phyloP scores from a whole-genome alignment of 1,140 invertebrate species.

The Zaprionus taronus region DNA sequence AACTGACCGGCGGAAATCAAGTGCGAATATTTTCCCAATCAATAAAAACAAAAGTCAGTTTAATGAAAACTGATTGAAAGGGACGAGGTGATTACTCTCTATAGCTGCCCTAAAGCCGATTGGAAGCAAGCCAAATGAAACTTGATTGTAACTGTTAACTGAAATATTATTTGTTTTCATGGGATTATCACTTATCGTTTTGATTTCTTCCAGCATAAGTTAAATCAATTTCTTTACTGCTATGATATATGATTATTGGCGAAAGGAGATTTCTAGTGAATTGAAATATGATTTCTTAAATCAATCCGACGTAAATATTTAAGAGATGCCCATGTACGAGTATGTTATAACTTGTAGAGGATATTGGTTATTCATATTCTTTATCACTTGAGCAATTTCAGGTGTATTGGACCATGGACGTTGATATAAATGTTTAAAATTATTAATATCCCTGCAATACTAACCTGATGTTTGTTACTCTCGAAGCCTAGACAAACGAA shows the following conservation, averaged over 20 bases:
- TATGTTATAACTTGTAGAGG: too few species aligned
- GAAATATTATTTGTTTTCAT: conserved; percentile 1
- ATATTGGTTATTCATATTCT: too few species aligned
- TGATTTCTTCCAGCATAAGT: background rate
- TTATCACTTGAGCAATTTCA: too few species aligned
- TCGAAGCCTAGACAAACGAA: too few species aligned
- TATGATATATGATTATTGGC: too few species aligned
- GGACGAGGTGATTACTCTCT: background rate
- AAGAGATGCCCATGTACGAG: too few species aligned
- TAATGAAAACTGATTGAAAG: background rate
- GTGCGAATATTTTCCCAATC: conserved; percentile 6
- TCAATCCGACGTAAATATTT: too few species aligned
- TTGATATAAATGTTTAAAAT: too few species aligned
- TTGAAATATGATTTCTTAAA: too few species aligned
- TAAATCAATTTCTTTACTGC: background rate
- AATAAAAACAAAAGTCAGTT: conserved; percentile 11
- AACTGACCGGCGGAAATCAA: conserved; percentile 3
- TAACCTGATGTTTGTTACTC: too few species aligned
- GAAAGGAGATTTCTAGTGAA: background rate
- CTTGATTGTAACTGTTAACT: background rate
- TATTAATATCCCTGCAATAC: too few species aligned
- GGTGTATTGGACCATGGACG: too few species aligned
- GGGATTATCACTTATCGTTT: background rate
- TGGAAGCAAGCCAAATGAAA: background rate
- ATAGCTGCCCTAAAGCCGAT: background rate